A percentile compares a stretch with the other conserved stretches of the same genome.
Conservation (phyloP, 2,888 invertebrate species). For the Amiota minor region DNA sequence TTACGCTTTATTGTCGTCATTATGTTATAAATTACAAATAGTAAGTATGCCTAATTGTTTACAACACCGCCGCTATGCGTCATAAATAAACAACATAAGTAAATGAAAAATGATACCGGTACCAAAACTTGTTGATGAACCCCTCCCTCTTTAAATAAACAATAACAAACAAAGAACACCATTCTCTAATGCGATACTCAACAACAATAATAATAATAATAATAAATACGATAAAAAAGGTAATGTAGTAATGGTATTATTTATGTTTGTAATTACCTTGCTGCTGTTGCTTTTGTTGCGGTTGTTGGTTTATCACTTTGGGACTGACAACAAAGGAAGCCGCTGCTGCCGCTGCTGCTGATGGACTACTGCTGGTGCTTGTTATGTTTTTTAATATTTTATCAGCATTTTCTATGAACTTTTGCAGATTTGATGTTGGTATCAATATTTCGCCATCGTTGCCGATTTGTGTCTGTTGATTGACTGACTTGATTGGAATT, state of each 20-base stretch:
- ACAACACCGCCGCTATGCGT: conserved; percentile 34
- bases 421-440: conserved; percentile 71
- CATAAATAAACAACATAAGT: not conserved
- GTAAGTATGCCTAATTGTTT: conserved; percentile 36
- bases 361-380: conserved; percentile 40
- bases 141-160: not conserved
- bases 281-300: conserved; percentile 15
- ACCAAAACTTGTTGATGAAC: too few species aligned
- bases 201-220: conserved; percentile 1
- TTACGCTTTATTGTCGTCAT: too few species aligned
- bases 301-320: conserved; percentile 1
- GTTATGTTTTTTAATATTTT: conserved; percentile 71
- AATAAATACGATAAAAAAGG: too few species aligned
- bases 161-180: not conserved
- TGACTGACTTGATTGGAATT: conserved; percentile 29
- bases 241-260: not conserved
- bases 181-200: conserved; percentile 13
- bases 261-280: not conserved
- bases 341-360: conserved; percentile 31
- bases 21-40: conserved; percentile 2
- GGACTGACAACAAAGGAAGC: conserved; percentile 4
- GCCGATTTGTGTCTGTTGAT: conserved; percentile 44
- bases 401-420: conserved; percentile 70
- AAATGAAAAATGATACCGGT: conserved; percentile 16
- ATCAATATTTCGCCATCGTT: conserved; percentile 68